Conservation (phyloP, 2,888 invertebrate species). For the Petrophora chlorosata region DNA sequence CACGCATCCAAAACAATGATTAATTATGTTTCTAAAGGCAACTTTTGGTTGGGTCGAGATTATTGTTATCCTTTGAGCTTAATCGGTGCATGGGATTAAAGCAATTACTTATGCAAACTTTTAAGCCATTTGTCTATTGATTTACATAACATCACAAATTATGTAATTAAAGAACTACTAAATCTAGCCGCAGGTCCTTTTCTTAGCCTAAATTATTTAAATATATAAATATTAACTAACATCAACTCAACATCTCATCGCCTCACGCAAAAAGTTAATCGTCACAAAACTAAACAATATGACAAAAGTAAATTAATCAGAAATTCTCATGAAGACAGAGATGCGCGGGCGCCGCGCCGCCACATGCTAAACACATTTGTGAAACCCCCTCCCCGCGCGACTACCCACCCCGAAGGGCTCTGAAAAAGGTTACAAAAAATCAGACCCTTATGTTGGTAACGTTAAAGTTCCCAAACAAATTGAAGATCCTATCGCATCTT, state of each 20-base stretch:
- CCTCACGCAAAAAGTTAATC: constrained; percentile 34
- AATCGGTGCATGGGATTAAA: too few species aligned
- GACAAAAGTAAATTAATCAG: constrained; percentile 72
- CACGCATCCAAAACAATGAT: too few species aligned
- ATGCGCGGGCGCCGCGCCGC: constrained; percentile 55
- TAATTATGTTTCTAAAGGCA: too few species aligned
- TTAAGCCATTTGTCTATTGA: too few species aligned
- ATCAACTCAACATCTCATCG: constrained; percentile 30
- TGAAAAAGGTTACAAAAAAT: constrained; percentile 65
- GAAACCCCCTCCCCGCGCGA: constrained; percentile 53
- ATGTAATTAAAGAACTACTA: too few species aligned
- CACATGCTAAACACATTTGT: constrained; percentile 76
- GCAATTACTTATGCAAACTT: too few species aligned
- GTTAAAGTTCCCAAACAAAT: constrained; percentile 33
- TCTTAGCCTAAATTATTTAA: too few species aligned
- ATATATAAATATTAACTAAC: neutral
- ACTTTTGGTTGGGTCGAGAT: too few species aligned
- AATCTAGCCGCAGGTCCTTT: too few species aligned
- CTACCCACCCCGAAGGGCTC: constrained; percentile 65
- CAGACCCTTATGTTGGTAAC: constrained; percentile 44
- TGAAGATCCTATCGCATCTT: constrained; percentile 21
- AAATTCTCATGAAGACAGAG: constrained; percentile 73
- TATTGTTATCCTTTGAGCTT: too few species aligned
- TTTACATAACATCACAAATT: too few species aligned
- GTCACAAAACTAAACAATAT: constrained; percentile 46